Conservation (phyloP, 2,113 vertebrate species). For the Dinomys branickii region DNA sequence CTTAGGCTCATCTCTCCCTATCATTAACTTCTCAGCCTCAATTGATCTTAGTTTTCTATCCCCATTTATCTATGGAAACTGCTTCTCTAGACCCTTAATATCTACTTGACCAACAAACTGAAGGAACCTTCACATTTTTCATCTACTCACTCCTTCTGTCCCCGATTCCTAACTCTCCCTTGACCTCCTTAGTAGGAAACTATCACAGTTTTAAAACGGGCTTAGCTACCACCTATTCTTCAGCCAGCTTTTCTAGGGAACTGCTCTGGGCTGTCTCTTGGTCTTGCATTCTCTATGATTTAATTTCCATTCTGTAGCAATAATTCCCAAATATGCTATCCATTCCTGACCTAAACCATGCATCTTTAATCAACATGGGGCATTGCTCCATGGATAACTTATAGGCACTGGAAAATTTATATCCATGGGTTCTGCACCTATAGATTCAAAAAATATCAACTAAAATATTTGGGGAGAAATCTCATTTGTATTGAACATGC, state of each 20-base stretch:
- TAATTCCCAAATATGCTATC: background rate
- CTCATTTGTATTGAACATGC: background rate
- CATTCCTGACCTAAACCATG: background rate
- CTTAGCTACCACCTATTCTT: background rate
- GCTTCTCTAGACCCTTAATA: constrained; percentile 14
- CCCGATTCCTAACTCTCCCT: background rate
- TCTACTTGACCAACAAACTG: background rate
- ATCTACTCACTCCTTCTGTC: background rate
- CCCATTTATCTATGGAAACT: background rate
- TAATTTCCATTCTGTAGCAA: background rate
- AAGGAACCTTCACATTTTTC: background rate
- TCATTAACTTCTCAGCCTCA: background rate
- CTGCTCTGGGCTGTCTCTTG: background rate
- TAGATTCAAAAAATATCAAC: background rate
- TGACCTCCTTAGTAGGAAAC: background rate
- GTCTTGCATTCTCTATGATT: background rate
- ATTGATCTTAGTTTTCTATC: background rate
- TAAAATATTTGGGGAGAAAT: background rate
- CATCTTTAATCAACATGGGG: background rate
- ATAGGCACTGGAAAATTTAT: background rate
- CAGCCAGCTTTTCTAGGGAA: background rate
- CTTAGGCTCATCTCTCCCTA: background rate
- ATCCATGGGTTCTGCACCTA: background rate
- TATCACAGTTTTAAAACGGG: background rate
- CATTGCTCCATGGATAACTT: background rate